Percentiles rank a stretch among this genome's conserved stretches.
Conservation (phyloP, 2,113 vertebrate species). For the Jaculus jaculus region DNA sequence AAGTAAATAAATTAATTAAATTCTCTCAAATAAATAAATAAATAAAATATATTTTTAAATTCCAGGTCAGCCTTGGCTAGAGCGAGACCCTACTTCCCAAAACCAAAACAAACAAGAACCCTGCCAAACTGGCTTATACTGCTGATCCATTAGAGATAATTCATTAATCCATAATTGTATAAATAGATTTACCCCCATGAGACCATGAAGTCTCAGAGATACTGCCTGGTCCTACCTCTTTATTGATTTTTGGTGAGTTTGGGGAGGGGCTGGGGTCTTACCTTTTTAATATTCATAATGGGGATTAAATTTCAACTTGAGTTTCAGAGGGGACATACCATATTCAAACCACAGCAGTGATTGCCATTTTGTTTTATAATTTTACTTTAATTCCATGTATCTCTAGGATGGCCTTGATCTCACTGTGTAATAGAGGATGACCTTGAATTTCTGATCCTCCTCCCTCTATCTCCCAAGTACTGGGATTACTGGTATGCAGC, state of each 20-base stretch:
- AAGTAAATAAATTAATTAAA: too few species aligned
- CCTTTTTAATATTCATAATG: neutral
- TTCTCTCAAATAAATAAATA: too few species aligned
- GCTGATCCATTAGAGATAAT: neutral
- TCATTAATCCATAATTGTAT: too few species aligned
- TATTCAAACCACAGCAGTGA: neutral
- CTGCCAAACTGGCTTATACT: neutral
- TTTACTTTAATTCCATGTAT: neutral
- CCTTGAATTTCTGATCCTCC: neutral
- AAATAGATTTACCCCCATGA: neutral
- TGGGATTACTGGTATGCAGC: neutral
- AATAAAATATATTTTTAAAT: too few species aligned
- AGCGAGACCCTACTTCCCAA: too few species aligned
- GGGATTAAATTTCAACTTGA: neutral
- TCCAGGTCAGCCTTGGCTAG: too few species aligned
- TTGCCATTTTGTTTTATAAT: neutral
- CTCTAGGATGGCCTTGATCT: neutral
- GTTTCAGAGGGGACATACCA: neutral
- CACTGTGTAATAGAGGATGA: neutral
- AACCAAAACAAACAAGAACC: neutral
- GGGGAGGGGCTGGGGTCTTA: too few species aligned
- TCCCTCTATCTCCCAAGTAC: neutral
- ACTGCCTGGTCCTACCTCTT: neutral
- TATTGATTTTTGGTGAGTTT: neutral
- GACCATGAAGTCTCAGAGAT: neutral